Percentiles rank a stretch among this genome's conserved stretches.
Evolutionary conservation across 1,140 invertebrate genomes (phyloP).

Genomic region (Goniozus legneri): DNA sequence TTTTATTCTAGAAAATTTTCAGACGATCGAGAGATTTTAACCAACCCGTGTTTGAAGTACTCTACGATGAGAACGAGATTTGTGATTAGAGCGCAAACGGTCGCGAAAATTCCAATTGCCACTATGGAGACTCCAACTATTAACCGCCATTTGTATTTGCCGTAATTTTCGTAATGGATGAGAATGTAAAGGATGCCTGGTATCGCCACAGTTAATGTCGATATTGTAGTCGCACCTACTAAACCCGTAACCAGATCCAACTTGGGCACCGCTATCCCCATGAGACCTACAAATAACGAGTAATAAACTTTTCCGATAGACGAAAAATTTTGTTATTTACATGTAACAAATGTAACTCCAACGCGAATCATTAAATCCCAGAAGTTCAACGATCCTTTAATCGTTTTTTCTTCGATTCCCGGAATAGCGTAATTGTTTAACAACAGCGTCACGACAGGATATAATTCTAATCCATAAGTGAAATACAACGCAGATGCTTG

Average conservation of each 20-base stretch:
- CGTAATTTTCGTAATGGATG: conserved; percentile 29
- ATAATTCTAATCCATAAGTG: conserved; percentile 33
- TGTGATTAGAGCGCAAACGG: conserved; percentile 20
- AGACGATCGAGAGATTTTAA: too few species aligned
- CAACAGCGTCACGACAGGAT: conserved; percentile 30
- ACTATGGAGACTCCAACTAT: conserved; percentile 26
- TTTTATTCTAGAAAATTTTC: too few species aligned
- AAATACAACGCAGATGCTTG: conserved; percentile 31
- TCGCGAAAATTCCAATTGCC: conserved; percentile 20
- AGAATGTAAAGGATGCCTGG: conserved; percentile 31
- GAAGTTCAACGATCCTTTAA: conserved; percentile 16
- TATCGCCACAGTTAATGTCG: conserved; percentile 30
- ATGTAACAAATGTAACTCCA: conserved; percentile 23
- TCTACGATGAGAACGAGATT: conserved; percentile 19
- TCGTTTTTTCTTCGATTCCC: conserved; percentile 15
- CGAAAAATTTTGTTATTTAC: conserved; percentile 11
- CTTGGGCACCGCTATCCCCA: conserved; percentile 27
- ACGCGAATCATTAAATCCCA: conserved; percentile 30
- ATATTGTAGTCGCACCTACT: conserved; percentile 26
- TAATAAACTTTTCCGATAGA: neutral
- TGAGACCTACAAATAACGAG: conserved; percentile 20
- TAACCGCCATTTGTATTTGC: conserved; percentile 31
- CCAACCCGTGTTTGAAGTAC: too few species aligned
- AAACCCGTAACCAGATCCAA: conserved; percentile 31
- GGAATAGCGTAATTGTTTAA: conserved; percentile 20